These are phyloP conservation scores for Phocoena sinus DNA, from an alignment of 2,113 vertebrate genomes.

Conservation along the genomic window DNA sequence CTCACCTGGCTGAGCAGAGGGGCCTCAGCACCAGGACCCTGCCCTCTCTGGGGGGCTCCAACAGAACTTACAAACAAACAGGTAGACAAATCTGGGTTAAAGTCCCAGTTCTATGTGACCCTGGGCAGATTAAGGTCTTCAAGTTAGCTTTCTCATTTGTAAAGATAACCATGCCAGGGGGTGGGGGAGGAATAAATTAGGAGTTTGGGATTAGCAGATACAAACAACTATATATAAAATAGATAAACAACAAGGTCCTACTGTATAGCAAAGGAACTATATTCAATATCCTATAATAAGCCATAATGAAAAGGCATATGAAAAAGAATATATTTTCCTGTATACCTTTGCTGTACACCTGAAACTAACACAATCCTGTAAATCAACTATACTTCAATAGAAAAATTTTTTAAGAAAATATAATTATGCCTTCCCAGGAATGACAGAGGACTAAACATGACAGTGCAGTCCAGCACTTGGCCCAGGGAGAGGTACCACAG, in stretches of 20 bases:
- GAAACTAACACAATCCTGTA: not conserved
- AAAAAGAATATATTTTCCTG: not conserved
- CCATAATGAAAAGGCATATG: not conserved
- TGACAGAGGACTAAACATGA: not conserved
- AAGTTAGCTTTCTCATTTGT: not conserved
- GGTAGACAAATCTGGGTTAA: not conserved
- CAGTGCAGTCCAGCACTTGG: accelerated
- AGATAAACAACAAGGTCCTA: not conserved
- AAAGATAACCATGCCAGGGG: not conserved
- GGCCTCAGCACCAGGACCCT: not conserved
- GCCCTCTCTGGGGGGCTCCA: too few relatives aligned
- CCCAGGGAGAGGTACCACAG: accelerated
- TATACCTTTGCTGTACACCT: not conserved
- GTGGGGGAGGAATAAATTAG: not conserved
- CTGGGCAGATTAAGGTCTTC: not conserved
- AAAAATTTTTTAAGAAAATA: not conserved
- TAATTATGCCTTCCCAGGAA: not conserved
- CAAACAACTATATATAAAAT: too few relatives aligned
- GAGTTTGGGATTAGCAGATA: too few relatives aligned
- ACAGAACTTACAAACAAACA: not conserved
- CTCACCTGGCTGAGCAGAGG: not conserved
- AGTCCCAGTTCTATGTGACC: not conserved
- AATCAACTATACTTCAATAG: not conserved
- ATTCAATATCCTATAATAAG: not conserved
- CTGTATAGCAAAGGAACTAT: not conserved